These are phyloP conservation scores for Tympanuchus pallidicinctus DNA, from an alignment of 2,113 vertebrate genomes.

Conservation along the genomic window DNA sequence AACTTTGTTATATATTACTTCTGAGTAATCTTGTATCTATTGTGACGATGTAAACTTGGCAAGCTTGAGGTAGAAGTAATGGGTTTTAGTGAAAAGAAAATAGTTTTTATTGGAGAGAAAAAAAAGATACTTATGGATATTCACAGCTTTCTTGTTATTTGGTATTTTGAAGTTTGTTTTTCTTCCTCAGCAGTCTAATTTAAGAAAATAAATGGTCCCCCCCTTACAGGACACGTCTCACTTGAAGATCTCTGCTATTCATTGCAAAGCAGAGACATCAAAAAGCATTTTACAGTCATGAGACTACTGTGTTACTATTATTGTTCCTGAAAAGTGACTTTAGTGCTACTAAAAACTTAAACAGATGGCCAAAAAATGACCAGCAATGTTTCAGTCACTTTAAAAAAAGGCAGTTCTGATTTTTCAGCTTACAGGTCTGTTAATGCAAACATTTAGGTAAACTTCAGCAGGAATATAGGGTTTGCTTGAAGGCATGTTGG, in stretches of 20 bases:
- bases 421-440: neutral
- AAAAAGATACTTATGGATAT: neutral
- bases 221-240: neutral
- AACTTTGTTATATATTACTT: neutral
- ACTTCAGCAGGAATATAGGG: accelerated
- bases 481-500: neutral
- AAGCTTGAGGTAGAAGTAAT: neutral
- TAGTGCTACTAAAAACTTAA: neutral
- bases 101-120: neutral
- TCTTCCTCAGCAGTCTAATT: neutral
- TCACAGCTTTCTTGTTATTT: neutral
- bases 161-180: neutral
- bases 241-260: neutral
- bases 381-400: neutral
- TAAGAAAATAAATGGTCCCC: neutral
- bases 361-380: neutral
- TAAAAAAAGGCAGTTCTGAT: neutral
- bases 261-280: neutral
- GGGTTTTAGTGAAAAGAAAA: neutral
- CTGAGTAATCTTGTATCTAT: neutral
- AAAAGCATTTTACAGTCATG: neutral
- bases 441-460: neutral
- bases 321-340: neutral
- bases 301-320: neutral
- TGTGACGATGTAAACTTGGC: neutral